A percentile compares a stretch with the other conserved stretches of the same genome.
These are phyloP conservation scores for Sphyrna mokarran DNA, from an alignment of 2,113 vertebrate species.

Conservation along the genomic window DNA sequence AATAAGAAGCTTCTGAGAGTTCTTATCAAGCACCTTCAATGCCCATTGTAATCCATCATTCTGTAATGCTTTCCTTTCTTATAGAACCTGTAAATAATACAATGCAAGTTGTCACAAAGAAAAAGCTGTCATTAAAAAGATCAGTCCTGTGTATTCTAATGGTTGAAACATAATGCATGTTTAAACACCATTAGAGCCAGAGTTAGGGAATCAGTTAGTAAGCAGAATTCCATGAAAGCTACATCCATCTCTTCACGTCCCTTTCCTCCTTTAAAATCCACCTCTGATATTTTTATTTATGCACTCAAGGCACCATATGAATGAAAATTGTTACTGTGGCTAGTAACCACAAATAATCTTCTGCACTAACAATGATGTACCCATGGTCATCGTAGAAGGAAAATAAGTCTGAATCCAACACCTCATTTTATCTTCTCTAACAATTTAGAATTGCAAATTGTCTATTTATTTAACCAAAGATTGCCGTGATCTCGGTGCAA, in stretches of 20 bases:
- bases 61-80: constrained; percentile 68
- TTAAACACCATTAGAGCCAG: not conserved
- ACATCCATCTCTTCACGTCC: not conserved
- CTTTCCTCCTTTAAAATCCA: not conserved
- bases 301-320: not conserved
- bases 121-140: not conserved
- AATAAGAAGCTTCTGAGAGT: constrained; percentile 47
- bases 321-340: not conserved
- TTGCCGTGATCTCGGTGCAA: not conserved
- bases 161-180: not conserved
- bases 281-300: not conserved
- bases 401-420: not conserved
- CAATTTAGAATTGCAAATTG: not conserved
- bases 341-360: not conserved
- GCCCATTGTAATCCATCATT: constrained; percentile 55
- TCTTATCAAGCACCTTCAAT: constrained; percentile 46
- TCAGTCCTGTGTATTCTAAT: not conserved
- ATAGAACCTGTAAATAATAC: constrained; percentile 63
- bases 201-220: not conserved
- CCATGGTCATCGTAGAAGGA: not conserved
- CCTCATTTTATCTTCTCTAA: not conserved
- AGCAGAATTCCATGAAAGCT: not conserved
- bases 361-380: not conserved
- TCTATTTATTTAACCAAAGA: not conserved
- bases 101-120: not conserved